Base-by-base conservation (phyloP, 2,888 invertebrate genomes). In the Matsumyia berberina region DNA sequence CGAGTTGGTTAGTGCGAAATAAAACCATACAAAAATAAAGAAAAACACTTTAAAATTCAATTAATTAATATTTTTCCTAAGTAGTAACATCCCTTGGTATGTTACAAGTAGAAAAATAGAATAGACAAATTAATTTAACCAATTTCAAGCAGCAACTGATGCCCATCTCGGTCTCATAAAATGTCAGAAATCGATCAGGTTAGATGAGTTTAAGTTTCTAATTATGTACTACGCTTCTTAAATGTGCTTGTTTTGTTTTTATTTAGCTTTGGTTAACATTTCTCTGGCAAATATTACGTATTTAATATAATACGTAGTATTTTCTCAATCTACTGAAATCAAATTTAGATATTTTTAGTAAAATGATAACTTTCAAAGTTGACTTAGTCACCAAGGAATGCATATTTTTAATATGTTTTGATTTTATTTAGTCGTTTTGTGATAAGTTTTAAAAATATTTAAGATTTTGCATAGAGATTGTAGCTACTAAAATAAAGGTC, bases 141-240 rank as follows among this genome's bases (percentile, higher is more conserved):
- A 37, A 53, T 33, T 62, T 0, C 51, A 24, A 70, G 67, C 85
- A 86, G 83, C 72, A 86, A 85, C 76, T 70, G 53, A 73, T 70
- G 55, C 17, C 51, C 37, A 74, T 15, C 44, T 60, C 82, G 39
- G 15, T 15, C 42, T 29, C 29, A 8, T 51, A 70, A 87, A 87
- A 88, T 88, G 88, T 86, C 86, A 51, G 88, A 88, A 86, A 87
- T 87, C 74, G 87, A 88, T 86, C 88, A 88, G 88, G 88, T 88
- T 88, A 88, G 88, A 87, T 73, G 77, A 86, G 85, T 80, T 85
- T 58, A 55, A 85, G 73, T 74, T 24, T 79, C 24, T 62, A 72
- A 49, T n/a, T n/a, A n/a, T n/a, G n/a, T 46, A 35, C 5, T 57
- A n/a, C 29, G 6, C n/a, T 57, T 42, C 37, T 46, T 53, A 37